These are phyloP conservation scores for Drosophila austrosaltans DNA, from an alignment of 2,888 invertebrate genomes.

Conservation along the genomic window DNA sequence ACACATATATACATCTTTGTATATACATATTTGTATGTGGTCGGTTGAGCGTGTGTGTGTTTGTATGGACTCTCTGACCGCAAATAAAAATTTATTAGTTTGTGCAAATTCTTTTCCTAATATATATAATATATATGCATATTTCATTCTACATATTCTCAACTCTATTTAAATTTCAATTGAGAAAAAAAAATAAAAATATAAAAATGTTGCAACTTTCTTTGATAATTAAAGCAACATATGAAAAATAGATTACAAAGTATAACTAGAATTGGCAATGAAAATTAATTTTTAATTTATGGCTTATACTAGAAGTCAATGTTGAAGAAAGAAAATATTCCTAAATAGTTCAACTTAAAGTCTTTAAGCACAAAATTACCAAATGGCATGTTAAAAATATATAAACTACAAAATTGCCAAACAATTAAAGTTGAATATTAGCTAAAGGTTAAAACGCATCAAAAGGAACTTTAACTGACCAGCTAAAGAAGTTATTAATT, in stretches of 20 bases:
- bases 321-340: not conserved
- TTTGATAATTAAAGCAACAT: not conserved
- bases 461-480: too few relatives aligned
- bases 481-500: too few relatives aligned
- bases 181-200: not conserved
- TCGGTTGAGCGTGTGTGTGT: conserved; percentile 22
- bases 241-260: too few relatives aligned
- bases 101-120: conserved; percentile 24
- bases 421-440: too few relatives aligned
- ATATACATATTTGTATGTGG: conserved; percentile 18
- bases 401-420: too few relatives aligned
- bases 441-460: too few relatives aligned
- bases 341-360: not conserved
- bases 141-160: conserved; percentile 1
- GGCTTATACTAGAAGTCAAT: not conserved
- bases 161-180: not conserved
- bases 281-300: not conserved
- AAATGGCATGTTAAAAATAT: too few relatives aligned
- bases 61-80: conserved; percentile 21
- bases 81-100: conserved; percentile 48
- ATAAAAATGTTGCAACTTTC: not conserved
- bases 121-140: conserved; percentile 7
- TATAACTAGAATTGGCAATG: too few relatives aligned
- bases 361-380: too few relatives aligned
- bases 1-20: conserved; percentile 22